phyloP scores from a whole-genome alignment of 2,797 vertebrate species.

The Typhlichthys subterraneus region DNA sequence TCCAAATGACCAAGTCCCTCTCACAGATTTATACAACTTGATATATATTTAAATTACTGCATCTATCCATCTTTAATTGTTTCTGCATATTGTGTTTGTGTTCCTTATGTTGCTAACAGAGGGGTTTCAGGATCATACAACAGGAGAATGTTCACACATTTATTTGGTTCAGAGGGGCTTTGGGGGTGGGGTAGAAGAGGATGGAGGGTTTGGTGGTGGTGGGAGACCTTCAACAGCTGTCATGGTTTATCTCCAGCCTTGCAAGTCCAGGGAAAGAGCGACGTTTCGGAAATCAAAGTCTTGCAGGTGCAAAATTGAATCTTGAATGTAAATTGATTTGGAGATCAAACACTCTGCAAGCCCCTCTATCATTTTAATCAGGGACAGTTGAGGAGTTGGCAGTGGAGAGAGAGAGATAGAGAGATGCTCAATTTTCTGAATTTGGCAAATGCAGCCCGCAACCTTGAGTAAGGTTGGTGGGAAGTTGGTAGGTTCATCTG shows the following conservation, averaged over 20 bases:
- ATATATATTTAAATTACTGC: too few relatives aligned
- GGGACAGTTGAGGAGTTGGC: conserved; percentile 61
- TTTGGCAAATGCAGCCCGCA: conserved; percentile 65
- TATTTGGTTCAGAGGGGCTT: conserved; percentile 29
- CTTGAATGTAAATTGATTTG: conserved; percentile 75
- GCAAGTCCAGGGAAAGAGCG: conserved; percentile 36
- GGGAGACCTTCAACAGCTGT: conserved; percentile 56
- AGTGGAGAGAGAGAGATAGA: conserved; percentile 4
- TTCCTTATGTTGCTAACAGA: conserved; percentile 24
- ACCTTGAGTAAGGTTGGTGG: conserved; percentile 64
- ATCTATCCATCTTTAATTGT: conserved; percentile 3
- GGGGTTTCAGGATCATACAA: background rate
- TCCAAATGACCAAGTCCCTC: conserved; percentile 31
- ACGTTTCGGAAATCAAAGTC: conserved; percentile 68
- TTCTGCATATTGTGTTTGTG: conserved; percentile 8
- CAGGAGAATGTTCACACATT: conserved; percentile 27
- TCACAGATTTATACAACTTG: too few relatives aligned
- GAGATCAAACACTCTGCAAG: conserved; percentile 72
- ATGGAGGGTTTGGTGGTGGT: conserved; percentile 32
- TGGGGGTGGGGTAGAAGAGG: conserved; percentile 5
- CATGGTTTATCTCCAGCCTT: conserved; percentile 57
- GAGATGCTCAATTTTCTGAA: conserved; percentile 69
- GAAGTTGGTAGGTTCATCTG: conserved; percentile 30
- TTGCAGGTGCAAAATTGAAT: conserved; percentile 73
- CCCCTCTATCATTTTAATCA: conserved; percentile 76